A percentile compares a stretch with the other conserved stretches of the same genome.
Conservation (phyloP, 1,140 invertebrate genomes). For the Saccostrea cuccullata region DNA sequence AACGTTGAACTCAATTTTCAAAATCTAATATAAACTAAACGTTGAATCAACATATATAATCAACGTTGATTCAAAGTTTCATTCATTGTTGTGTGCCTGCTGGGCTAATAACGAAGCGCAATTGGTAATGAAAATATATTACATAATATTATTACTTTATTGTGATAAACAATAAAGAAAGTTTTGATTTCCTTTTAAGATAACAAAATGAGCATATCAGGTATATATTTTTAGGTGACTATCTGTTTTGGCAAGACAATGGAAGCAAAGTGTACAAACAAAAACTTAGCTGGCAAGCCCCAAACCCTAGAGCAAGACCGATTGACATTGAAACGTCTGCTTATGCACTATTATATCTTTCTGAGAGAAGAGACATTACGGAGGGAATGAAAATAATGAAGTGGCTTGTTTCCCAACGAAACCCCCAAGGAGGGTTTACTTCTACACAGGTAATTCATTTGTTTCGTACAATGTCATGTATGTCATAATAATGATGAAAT, state of each 20-base stretch:
- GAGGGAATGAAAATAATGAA: conserved; percentile 87
- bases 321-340: conserved; percentile 89
- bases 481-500: too few species aligned
- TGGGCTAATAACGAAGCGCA: too few species aligned
- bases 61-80: too few species aligned
- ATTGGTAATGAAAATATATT: too few species aligned
- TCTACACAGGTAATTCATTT: conserved; percentile 80
- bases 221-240: not conserved
- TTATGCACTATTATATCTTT: conserved; percentile 86
- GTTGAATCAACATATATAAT: too few species aligned
- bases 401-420: conserved; percentile 89
- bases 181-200: too few species aligned
- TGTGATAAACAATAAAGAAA: too few species aligned
- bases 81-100: too few species aligned
- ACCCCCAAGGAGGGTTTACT: conserved; percentile 88
- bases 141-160: too few species aligned
- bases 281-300: not conserved
- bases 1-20: too few species aligned
- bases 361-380: conserved; percentile 61
- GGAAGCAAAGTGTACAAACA: not conserved
- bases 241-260: not conserved
- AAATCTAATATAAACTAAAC: too few species aligned
- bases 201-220: too few species aligned
- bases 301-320: conserved; percentile 43
- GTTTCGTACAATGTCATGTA: conserved; percentile 68